A percentile compares a stretch with the other conserved stretches of the same genome.
phyloP scores from a whole-genome alignment of 2,113 vertebrate species.

The Cervus canadensis region DNA sequence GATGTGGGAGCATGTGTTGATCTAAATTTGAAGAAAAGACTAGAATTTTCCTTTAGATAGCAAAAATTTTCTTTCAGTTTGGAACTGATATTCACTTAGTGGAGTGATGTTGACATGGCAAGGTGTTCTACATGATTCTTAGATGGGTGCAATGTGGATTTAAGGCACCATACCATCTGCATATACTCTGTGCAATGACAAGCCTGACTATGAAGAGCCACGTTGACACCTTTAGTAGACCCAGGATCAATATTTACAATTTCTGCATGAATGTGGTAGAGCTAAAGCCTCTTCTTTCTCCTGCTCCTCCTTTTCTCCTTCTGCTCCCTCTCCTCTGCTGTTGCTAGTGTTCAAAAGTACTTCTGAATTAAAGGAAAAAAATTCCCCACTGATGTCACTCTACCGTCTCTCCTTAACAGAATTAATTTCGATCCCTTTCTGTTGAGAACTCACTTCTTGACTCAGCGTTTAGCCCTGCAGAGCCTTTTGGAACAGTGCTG shows the following conservation, averaged over 20 bases:
- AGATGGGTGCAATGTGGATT: background rate
- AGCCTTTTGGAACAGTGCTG: background rate
- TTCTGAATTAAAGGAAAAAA: background rate
- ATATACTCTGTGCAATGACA: background rate
- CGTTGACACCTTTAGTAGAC: background rate
- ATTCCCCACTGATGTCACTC: background rate
- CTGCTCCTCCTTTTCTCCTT: background rate
- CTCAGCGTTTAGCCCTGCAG: background rate
- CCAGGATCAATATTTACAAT: background rate
- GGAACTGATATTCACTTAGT: background rate
- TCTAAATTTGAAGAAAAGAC: constrained; percentile 1
- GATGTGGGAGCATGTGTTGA: background rate
- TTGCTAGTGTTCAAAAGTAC: background rate
- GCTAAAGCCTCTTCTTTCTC: background rate
- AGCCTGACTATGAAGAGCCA: background rate
- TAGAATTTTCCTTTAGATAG: background rate
- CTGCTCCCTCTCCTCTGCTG: background rate
- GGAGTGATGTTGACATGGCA: background rate
- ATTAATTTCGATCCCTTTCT: background rate
- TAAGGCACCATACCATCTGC: background rate
- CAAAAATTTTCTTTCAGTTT: background rate
- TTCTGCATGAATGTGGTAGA: background rate
- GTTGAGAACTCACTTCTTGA: background rate
- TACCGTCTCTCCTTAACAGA: background rate
- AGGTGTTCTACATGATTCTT: background rate